phyloP scores from a whole-genome alignment of 1,140 invertebrate genomes.

The Akabosia matsudoensis region DNA sequence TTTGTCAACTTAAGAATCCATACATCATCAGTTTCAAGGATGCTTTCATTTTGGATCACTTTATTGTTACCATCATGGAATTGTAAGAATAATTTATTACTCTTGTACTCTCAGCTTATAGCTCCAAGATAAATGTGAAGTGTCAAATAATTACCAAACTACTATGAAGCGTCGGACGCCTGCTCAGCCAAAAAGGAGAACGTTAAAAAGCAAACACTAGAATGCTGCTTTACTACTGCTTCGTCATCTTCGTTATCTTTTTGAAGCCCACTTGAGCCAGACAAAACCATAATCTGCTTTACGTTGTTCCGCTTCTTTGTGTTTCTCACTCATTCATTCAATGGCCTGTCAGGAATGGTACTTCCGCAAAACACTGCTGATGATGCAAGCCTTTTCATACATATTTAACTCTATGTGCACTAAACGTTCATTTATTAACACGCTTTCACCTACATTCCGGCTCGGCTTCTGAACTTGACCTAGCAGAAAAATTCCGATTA shows the following conservation, averaged over 20 bases:
- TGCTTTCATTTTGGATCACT: slow-evolving; percentile 67
- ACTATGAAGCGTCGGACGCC: background rate
- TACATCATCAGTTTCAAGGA: slow-evolving; percentile 67
- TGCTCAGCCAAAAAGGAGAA: slow-evolving; percentile 1
- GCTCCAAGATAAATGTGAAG: background rate
- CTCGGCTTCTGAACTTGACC: slow-evolving; percentile 10
- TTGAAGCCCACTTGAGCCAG: too few relatives aligned
- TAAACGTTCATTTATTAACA: too few relatives aligned
- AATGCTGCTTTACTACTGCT: background rate
- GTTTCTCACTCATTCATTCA: background rate
- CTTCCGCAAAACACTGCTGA: slow-evolving; percentile 4
- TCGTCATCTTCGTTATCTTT: too few relatives aligned
- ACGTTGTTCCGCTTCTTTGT: background rate
- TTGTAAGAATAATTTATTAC: slow-evolving; percentile 58
- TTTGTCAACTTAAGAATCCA: slow-evolving; percentile 62
- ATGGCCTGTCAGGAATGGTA: background rate
- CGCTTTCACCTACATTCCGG: background rate
- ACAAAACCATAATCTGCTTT: too few relatives aligned
- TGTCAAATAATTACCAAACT: background rate
- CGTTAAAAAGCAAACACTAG: background rate
- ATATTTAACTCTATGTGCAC: too few relatives aligned
- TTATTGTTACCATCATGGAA: slow-evolving; percentile 71
- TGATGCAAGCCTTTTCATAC: slow-evolving; percentile 2
- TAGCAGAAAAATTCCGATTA: slow-evolving; percentile 10
- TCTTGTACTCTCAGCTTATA: background rate